Base-by-base conservation (phyloP, 2,113 vertebrate species). In the Ochotona princeps region DNA sequence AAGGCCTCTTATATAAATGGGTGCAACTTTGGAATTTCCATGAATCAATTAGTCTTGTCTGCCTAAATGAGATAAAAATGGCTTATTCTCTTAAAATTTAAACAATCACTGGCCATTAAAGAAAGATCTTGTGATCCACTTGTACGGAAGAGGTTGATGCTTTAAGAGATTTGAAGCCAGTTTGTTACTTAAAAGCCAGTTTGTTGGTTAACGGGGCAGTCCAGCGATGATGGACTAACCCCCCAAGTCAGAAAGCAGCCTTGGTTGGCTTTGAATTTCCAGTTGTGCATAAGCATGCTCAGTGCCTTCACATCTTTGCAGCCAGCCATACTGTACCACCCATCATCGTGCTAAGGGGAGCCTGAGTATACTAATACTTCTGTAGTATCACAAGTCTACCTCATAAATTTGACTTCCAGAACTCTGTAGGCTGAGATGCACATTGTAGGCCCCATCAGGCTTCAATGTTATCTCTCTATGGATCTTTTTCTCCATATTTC, bases 181-280 rank as follows among this genome's bases (percentile, higher is more conserved):
- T 91, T 86, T 84, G 21, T 30, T 72, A n/a, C n/a, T n/a, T n/a
- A n/a, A n/a, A 81, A 91, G 67, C 51, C 81, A 83, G 84, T 91
- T 86, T 84, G 21, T 30, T 72, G 25, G 57, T n/a, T 70, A 30
- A 23, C 57, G 75, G 75, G 25, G 70, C 26, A 70, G 47, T 79
- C 73, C 11, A n/a, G 66, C 38, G 17, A 21, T 17, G 26, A 57
- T 32, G 61, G 13, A 66, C 60, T 61, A 79, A 60, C 49, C 35
- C 35, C 83, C 92, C 60, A 35, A 91, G 57, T 63, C 60, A 44
- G 38, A 44, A 44, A 44, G 38, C 38, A 44, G 38, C 38, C 38
- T 44, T 44, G 38, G 38, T 44, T 44, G 38, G 54, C 17, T 70
- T 26, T 75, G n/a, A 25, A 9, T 54, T 84, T 85, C 61, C 20